Conservation (phyloP, 2,888 invertebrate genomes). For the Xylota segnis region DNA sequence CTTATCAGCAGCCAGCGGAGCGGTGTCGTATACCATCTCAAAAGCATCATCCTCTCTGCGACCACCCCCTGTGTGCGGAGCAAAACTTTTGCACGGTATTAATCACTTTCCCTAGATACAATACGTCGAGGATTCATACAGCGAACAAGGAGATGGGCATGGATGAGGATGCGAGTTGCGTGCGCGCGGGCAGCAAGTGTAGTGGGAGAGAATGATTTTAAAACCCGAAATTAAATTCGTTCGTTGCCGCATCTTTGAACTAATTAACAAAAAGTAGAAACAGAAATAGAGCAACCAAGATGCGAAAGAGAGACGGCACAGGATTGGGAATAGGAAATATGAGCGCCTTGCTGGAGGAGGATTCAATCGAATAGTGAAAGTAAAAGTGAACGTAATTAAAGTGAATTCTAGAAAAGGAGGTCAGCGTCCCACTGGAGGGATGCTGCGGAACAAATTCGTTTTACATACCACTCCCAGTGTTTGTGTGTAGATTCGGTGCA, state of each 20-base stretch:
- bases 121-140: conserved; percentile 60
- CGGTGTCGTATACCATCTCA: conserved; percentile 67
- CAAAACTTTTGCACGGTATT: conserved; percentile 75
- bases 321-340: conserved; percentile 1
- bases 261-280: conserved; percentile 72
- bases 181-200: conserved; percentile 34
- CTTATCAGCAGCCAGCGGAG: conserved; percentile 59
- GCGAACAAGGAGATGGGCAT: conserved; percentile 16
- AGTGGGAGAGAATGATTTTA: conserved; percentile 64
- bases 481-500: conserved; percentile 36
- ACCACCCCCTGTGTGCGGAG: conserved; percentile 51
- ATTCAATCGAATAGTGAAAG: conserved; percentile 63
- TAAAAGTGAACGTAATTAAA: conserved; percentile 55
- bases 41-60: conserved; percentile 46
- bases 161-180: conserved; percentile 37
- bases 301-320: conserved; percentile 27
- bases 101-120: conserved; percentile 73
- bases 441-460: conserved; percentile 2
- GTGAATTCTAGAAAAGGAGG: conserved; percentile 50
- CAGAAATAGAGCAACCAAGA: conserved; percentile 4
- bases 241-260: conserved; percentile 76
- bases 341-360: conserved; percentile 30
- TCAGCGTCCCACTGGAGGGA: conserved; percentile 37
- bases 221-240: conserved; percentile 77
- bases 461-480: neutral